Evolutionary conservation across 2,888 invertebrate genomes (phyloP), one percentile per base, ranked within the genome.

Genomic region (Rosalia funebris): DNA sequence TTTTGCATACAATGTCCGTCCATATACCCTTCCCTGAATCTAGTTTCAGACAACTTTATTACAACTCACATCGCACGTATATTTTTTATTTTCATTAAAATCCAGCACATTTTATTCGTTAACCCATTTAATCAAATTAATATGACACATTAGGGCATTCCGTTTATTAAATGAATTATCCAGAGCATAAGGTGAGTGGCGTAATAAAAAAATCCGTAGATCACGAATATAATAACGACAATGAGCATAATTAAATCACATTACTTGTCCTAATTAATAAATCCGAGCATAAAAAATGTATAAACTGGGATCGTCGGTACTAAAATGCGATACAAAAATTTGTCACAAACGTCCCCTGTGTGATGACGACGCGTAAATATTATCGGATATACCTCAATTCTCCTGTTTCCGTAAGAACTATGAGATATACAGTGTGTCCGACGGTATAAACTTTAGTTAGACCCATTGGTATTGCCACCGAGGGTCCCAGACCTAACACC

Each of bases 241-340:
- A 59, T 57, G 53, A 32, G 14, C 42, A 66, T 70, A 70, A 71
- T 71, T 71, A 73, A 72, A 73, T 73, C 73, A 71, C 59, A 66
- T 66, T 62, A 63, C 55, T 50, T 46, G 71, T 71, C 67, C 71
- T 73, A 72, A 73, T 73, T 73, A 73, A 73, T 73, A 73, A 72
- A 71, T 71, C 69, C 60, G 59, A 63, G 57, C 58, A 53, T 59
- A 15, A 60, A 60, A 60, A 60, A 60, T 60, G 54, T 44, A 60
- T 55, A 48, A 60, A 60, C n/a, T 60, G 68, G 70, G 68, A 37
- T 62, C 55, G 69, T 57, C 65, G 54, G 45, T 36, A 19, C 48
- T 36, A 55, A 57, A 62, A 62, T 64, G 69, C 65, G 42, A 53
- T 53, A 20, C 10, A n/a, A 57, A 57, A 54, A 62, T 57, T 62